A percentile compares a stretch with the other conserved stretches of the same genome.
These are phyloP conservation scores for Petrophora chlorosata DNA, from an alignment of 2,888 invertebrate species.

Conservation along the genomic window DNA sequence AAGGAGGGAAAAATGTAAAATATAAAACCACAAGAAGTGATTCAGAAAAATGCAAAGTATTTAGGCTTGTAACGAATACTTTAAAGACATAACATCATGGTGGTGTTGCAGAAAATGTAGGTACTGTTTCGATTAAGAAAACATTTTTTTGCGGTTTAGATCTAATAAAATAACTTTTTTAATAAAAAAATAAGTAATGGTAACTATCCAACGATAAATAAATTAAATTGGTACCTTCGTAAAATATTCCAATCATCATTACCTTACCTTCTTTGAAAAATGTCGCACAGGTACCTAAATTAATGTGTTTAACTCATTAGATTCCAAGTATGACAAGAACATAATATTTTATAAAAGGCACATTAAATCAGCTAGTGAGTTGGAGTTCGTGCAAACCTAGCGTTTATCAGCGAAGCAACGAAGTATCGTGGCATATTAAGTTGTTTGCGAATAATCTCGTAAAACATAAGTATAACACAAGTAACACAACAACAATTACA, in stretches of 20 bases:
- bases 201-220: no score
- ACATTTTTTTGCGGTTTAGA: no score
- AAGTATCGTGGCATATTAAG: slow-evolving; percentile 7
- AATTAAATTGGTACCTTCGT: no score
- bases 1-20: slow-evolving; percentile 1
- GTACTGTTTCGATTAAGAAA: no score
- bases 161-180: no score
- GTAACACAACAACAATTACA: neutral
- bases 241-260: no score
- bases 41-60: slow-evolving; percentile 1
- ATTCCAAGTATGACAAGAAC: neutral
- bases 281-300: no score
- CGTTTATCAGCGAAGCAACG: neutral
- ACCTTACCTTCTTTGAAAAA: no score
- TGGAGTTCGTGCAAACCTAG: neutral
- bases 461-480: no score
- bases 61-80: neutral
- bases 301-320: no score
- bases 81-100: neutral
- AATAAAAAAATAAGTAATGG: no score
- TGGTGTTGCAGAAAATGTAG: no score
- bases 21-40: slow-evolving; percentile 4
- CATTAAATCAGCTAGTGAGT: neutral
- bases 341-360: neutral
- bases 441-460: neutral